These are phyloP conservation scores for Gorsachius goisagi DNA, from an alignment of 2,113 vertebrate genomes.

Conservation along the genomic window DNA sequence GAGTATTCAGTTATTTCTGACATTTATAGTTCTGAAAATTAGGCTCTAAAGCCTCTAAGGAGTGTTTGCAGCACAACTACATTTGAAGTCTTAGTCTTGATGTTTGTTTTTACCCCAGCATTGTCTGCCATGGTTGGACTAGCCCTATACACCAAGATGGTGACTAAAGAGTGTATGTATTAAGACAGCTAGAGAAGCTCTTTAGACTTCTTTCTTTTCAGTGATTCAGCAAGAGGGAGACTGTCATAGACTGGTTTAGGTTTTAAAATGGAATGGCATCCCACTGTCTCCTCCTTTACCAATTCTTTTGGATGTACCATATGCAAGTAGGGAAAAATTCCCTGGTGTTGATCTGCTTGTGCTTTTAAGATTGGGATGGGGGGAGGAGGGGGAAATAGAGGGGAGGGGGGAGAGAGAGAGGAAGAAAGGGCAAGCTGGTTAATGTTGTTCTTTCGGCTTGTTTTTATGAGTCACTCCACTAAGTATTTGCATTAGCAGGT, in stretches of 20 bases:
- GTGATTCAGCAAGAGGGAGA: background rate
- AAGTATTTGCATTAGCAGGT: constrained; percentile 66
- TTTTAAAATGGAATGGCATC: background rate
- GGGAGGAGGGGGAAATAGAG: background rate
- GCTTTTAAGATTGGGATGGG: background rate
- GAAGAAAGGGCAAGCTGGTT: constrained; percentile 24
- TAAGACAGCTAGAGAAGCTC: background rate
- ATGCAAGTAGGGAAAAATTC: background rate
- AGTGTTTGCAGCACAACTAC: background rate
- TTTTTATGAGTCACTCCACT: constrained; percentile 65
- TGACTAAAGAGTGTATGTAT: background rate
- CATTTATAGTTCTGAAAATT: background rate
- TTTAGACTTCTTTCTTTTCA: background rate
- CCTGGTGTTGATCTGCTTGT: background rate
- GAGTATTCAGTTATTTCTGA: background rate
- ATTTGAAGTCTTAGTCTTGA: background rate
- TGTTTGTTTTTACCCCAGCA: background rate
- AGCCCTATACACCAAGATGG: background rate
- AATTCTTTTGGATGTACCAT: background rate
- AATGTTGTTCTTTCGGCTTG: constrained; percentile 62
- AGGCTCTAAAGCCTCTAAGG: background rate
- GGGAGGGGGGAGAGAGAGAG: background rate
- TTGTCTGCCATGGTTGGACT: background rate
- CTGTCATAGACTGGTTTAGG: background rate
- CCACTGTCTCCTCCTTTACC: background rate